Evolutionary conservation across 2,888 invertebrate genomes (phyloP), one percentile per base, ranked within the genome.

Genomic region (Bursaphelenchus okinawaensis): DNA sequence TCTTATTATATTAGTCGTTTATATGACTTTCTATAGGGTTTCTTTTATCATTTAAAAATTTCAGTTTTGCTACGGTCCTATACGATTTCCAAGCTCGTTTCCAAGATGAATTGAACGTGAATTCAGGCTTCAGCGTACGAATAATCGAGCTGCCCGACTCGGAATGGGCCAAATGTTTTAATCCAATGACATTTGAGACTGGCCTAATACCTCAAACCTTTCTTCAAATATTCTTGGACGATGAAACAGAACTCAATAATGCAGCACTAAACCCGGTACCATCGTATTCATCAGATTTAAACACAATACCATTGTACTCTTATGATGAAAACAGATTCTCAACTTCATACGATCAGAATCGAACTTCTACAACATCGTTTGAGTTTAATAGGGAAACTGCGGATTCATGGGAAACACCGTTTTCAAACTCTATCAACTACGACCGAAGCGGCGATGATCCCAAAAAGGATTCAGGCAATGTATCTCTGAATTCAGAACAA

Each of bases 141-240:
- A 73, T 79, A 7, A 7, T 78, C n/a, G 65, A 64, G 31, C 67
- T 79, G 68, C 67, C 73, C 0, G 54, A 75, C 62, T 73, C 68
- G 19, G 77, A 79, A 26, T 79, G 79, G 79, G 76, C 73, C 8
- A 70, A 68, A 61, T 79, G 79, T 63, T 70, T 69, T 50, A 73
- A 79, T 63, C 75, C 77, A 19, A 68, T 73, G 31, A 73, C 68
- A 19, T 76, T 71, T 8, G 57, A 62, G n/a, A 62, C 62, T 3
- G 79, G 79, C 52, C 76, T 79, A 58, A 71, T 80, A 7, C 79
- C 79, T 4, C 64, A 71, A 9, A 68, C 65, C 7, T 79, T 78
- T 57, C 62, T 79, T 19, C 75, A 80, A 63, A 66, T 79, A 16
- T 79, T 80, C 61, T 62, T 77, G 12, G 76, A 80, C 60, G 76